phyloP scores from a whole-genome alignment of 1,140 invertebrate genomes.

The Sesamia nonagrioides region DNA sequence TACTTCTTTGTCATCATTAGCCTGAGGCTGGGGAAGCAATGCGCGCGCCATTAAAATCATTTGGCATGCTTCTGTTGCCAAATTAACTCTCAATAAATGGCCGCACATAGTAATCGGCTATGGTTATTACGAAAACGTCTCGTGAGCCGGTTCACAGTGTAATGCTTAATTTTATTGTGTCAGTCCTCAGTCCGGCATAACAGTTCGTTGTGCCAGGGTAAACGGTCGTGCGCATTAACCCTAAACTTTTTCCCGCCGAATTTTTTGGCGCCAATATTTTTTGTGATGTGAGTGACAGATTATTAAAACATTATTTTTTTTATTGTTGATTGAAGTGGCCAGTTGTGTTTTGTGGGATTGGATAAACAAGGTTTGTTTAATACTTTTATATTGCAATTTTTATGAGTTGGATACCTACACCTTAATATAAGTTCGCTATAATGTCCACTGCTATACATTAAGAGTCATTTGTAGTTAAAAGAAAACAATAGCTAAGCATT shows the following conservation, averaged over 20 bases:
- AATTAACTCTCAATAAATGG: conserved; percentile 65
- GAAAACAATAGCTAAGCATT: no score
- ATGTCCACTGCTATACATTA: no score
- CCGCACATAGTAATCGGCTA: conserved; percentile 54
- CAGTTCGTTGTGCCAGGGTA: conserved; percentile 61
- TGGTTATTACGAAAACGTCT: conserved; percentile 58
- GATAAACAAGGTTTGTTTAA: conserved; percentile 24
- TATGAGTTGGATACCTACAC: neutral
- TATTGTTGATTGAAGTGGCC: neutral
- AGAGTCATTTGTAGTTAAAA: no score
- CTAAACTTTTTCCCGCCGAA: conserved; percentile 57
- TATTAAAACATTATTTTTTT: neutral
- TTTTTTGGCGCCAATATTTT: conserved; percentile 15
- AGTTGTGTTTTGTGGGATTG: neutral
- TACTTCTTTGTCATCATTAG: conserved; percentile 39
- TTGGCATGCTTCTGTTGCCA: conserved; percentile 63
- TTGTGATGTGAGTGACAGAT: conserved; percentile 45
- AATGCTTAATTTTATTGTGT: conserved; percentile 75
- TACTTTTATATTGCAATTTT: neutral
- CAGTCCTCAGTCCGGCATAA: conserved; percentile 60
- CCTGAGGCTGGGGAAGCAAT: neutral
- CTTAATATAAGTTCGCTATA: no score
- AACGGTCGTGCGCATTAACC: conserved; percentile 60
- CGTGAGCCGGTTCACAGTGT: conserved; percentile 54
- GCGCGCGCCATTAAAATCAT: conserved; percentile 50